Base-by-base conservation (phyloP, 2,888 invertebrate genomes). In the Bibio marci region DNA sequence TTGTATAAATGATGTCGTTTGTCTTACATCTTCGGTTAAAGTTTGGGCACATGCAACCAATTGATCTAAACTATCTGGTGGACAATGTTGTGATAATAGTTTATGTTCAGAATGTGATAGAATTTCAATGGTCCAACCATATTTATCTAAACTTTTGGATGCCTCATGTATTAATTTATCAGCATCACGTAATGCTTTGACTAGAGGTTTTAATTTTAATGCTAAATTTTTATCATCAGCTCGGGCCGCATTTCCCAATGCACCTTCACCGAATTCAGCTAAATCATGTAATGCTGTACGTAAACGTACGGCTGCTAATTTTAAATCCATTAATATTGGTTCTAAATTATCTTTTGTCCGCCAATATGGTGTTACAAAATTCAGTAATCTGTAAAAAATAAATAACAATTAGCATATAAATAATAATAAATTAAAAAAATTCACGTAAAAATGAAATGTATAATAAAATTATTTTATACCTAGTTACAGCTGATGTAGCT, bases 1-100 rank as follows among this genome's bases (percentile, higher is more conserved):
- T 63, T 83, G 88, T 51, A 92, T 88, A 54, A 91, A 86, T 12
- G 88, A 87, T 14, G 88, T 80, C 13, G 87, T 80, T 57, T 86
- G 82, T 46, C 87, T 70, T 30, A 91, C 86, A 62, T 92, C 90
- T 57, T 86, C 83, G 1, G 82, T 85, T 22, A 94, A 70, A 8
- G 85, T 82, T 53, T 85, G 72, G 13, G 90, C 80, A 53, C 87
- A 83, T 10, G 82, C 80, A 45, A 91, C 79, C 43, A 95, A 68
- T 58, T 87, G 86, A 59, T 91, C 91, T 30, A 94, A 65, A 28
- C 85, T 81, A 58, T 91, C 90, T 14, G 80, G 79, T 44, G 72
- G 73, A 31, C 52, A 50, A 30, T 27, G 37, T n/a, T 19, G 27
- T 22, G 22, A 22, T 22, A 6, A 8, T 22, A 22, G 8, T 30